Evolutionary conservation across 2,113 vertebrate genomes (phyloP).

Genomic region (Callipepla squamata): DNA sequence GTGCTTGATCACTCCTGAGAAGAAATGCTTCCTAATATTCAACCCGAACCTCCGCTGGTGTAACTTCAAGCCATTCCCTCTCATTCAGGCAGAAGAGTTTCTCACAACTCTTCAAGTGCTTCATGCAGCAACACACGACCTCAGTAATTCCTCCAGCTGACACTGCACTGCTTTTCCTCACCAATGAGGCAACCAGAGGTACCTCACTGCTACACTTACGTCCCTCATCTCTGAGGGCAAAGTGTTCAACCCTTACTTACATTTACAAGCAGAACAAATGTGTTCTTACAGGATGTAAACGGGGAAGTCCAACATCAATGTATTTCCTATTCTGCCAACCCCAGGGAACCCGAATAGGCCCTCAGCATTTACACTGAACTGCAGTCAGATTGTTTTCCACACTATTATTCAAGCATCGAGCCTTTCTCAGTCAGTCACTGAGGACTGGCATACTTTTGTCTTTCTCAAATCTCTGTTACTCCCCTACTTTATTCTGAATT

Average conservation of each 20-base stretch:
- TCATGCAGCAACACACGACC: background rate
- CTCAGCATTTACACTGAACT: background rate
- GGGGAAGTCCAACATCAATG: background rate
- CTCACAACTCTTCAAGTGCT: background rate
- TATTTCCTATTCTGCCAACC: background rate
- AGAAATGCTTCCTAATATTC: no score
- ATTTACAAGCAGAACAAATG: background rate
- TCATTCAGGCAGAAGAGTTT: background rate
- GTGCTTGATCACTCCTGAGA: no score
- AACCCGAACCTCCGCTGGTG: no score
- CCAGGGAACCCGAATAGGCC: background rate
- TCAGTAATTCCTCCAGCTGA: background rate
- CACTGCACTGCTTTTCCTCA: background rate
- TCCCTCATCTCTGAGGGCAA: rapidly evolving
- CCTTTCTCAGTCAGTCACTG: background rate
- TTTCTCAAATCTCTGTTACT: background rate
- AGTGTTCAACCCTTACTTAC: background rate
- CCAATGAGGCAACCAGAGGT: background rate
- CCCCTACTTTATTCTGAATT: background rate
- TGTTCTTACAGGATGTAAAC: background rate
- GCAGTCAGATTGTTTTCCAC: background rate
- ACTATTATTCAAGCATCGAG: background rate
- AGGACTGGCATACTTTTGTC: rapidly evolving
- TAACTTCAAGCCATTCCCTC: no score
- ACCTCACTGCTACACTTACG: background rate